Evolutionary conservation across 1,140 invertebrate genomes (phyloP), one percentile per base, ranked within the genome.

Genomic region (Bombus cullumanus): DNA sequence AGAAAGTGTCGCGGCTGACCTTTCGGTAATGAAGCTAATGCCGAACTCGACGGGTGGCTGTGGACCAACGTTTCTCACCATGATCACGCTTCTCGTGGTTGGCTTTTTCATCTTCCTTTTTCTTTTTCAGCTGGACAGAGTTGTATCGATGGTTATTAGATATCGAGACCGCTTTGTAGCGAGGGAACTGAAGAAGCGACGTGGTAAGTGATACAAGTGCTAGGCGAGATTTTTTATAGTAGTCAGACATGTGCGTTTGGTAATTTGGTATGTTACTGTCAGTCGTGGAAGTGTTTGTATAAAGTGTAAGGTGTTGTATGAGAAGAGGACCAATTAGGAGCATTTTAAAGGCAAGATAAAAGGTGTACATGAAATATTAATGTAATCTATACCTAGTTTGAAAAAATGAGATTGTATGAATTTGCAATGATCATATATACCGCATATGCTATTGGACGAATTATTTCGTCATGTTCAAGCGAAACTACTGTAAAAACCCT

Each of bases 1-100:
- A 81, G 83, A 85, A 85, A 81, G 83, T 85, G 83, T 85, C 83
- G 83, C 83, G 78, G 13, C 77, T 81, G 83, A 85, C 83, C 83
- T 85, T 57, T 81, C 57, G 59, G 78, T 85, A 85, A 85, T 85
- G 83, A 85, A 85, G 83, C 83, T 74, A 85, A 85, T 85, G 83
- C 62, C 59, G 77, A 64, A 68, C 83, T 57, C 83, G 77, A 85
- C 83, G 83, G 83, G 83, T 81, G 83, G 71, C 59, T 81, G 31
- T 43, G 69, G 69, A 37, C 77, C 69, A 57, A n/a, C 68, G 68
- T 81, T 66, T 81, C 71, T 81, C 78, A 68, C 69, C 57, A n/a
- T 15, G 12, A 43, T 85, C 83, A 73, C 78, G 59, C 53, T 74
- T 53, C 66, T 43, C 64, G 41, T 62, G 31, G n/a, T n/a, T 62